A percentile compares a stretch with the other conserved stretches of the same genome.
Conservation (phyloP, 2,113 vertebrate species). For the Crotalus tigris region DNA sequence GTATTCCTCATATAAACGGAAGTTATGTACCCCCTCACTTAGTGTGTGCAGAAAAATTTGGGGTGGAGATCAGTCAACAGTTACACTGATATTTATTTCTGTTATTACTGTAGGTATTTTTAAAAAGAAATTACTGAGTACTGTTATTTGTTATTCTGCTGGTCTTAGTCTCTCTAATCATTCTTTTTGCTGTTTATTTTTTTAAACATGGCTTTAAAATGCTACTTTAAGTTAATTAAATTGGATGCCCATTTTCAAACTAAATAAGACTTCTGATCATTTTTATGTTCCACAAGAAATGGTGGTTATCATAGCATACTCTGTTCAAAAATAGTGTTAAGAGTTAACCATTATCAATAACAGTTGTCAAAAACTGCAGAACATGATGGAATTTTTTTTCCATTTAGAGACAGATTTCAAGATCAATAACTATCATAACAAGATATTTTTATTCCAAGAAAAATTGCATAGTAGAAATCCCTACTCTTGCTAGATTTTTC, state of each 20-base stretch:
- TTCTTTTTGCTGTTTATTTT: background rate
- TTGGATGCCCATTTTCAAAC: background rate
- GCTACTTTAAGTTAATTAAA: background rate
- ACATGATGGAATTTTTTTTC: background rate
- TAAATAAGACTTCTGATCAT: background rate
- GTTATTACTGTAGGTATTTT: background rate
- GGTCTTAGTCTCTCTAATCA: background rate
- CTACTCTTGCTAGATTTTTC: accelerated
- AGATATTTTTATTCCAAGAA: accelerated
- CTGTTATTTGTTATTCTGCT: background rate
- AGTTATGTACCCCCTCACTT: background rate
- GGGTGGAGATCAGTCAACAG: background rate
- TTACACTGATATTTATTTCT: background rate
- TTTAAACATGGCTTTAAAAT: background rate
- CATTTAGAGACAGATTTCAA: accelerated
- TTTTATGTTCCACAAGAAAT: background rate
- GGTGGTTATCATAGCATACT: background rate
- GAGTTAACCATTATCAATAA: background rate
- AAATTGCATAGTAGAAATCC: background rate
- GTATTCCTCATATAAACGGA: background rate
- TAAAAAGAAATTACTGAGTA: background rate
- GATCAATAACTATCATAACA: background rate
- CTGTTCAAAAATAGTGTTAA: background rate
- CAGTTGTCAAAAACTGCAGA: accelerated
- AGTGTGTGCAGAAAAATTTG: background rate